These are phyloP conservation scores for Ophion ventricosus DNA, from an alignment of 2,888 invertebrate species.

Conservation along the genomic window DNA sequence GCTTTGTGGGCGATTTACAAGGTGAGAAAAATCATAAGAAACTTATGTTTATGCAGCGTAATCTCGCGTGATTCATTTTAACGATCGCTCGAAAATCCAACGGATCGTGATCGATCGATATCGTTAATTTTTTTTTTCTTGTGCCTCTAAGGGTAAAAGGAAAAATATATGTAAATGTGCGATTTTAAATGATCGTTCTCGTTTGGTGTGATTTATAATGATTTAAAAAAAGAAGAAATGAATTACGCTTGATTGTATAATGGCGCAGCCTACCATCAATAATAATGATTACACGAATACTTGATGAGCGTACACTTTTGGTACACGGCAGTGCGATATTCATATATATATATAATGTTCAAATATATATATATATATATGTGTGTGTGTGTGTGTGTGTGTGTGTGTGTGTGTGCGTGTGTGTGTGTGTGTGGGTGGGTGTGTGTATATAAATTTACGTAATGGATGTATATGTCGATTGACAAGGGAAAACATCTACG, in stretches of 20 bases:
- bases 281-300: slow-evolving; percentile 63
- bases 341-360: slow-evolving; percentile 61
- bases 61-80: slow-evolving; percentile 59
- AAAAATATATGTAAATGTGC: background rate
- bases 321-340: slow-evolving; percentile 68
- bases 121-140: slow-evolving; percentile 4
- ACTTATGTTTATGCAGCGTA: slow-evolving; percentile 62
- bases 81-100: slow-evolving; percentile 19
- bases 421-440: slow-evolving; percentile 14
- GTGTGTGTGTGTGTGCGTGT: slow-evolving; percentile 35
- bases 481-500: slow-evolving; percentile 65
- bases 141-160: background rate
- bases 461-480: slow-evolving; percentile 54
- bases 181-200: background rate
- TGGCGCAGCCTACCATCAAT: slow-evolving; percentile 70
- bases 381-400: slow-evolving; percentile 28
- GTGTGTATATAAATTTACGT: slow-evolving; percentile 19
- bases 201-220: background rate
- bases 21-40: slow-evolving; percentile 64
- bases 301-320: slow-evolving; percentile 63
- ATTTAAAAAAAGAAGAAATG: slow-evolving; percentile 28
- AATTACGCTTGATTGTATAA: slow-evolving; percentile 57
- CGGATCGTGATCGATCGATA: background rate
- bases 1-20: slow-evolving; percentile 56
- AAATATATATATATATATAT: slow-evolving; percentile 48